A percentile compares a stretch with the other conserved stretches of the same genome.
Conservation (phyloP, 2,113 vertebrate species). For the Syngnathus typhle region DNA sequence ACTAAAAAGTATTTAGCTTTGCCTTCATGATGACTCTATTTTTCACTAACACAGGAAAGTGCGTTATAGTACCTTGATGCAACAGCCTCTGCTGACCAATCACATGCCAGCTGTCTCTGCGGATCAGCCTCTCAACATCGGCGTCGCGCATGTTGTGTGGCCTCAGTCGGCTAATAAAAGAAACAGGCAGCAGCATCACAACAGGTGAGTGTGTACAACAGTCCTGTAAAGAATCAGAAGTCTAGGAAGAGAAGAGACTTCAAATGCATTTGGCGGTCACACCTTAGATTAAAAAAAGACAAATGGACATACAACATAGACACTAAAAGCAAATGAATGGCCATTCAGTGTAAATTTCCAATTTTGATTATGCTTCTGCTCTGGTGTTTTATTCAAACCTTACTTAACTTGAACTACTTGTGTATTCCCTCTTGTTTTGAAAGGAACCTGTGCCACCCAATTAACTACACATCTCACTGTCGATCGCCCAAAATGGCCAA, state of each 20-base stretch:
- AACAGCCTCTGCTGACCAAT: conserved; percentile 83
- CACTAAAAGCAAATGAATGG: no score
- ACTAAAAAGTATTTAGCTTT: background rate
- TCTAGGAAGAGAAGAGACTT: no score
- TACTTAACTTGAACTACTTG: background rate
- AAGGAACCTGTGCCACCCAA: conserved; percentile 74
- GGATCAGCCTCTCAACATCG: conserved; percentile 90
- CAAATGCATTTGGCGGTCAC: no score
- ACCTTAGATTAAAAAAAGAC: no score
- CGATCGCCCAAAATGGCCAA: conserved; percentile 80
- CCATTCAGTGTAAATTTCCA: no score
- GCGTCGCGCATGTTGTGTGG: conserved; percentile 95
- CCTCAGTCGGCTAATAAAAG: conserved; percentile 86
- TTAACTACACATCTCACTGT: conserved; percentile 77
- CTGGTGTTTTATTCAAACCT: background rate
- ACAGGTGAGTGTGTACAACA: conserved; percentile 71
- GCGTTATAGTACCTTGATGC: conserved; percentile 82
- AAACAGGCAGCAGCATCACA: conserved; percentile 81
- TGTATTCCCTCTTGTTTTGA: background rate
- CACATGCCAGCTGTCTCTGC: conserved; percentile 85
- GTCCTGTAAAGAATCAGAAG: no score
- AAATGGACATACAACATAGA: no score
- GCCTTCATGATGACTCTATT: background rate
- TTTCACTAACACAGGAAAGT: conserved; percentile 74
- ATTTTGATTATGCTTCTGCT: background rate